Percentiles rank a stretch among this genome's conserved stretches.
Evolutionary conservation across 2,888 invertebrate genomes (phyloP).

Genomic region (Synanthedon andrenaeformis): DNA sequence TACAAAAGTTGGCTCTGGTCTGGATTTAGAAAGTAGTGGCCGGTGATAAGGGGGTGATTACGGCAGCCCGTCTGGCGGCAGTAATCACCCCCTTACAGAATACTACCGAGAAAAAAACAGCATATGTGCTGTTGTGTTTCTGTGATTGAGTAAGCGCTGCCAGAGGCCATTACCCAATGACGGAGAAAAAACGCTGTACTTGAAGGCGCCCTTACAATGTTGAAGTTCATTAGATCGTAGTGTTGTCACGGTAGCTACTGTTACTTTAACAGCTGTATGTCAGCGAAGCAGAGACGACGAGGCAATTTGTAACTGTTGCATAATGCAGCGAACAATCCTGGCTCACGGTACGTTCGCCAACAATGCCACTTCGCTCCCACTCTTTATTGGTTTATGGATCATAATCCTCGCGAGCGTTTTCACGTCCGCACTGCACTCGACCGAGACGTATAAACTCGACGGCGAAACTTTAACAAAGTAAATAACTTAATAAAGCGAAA

Average conservation of each 20-base stretch:
- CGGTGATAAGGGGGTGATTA: no score
- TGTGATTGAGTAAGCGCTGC: no score
- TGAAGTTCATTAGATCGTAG: no score
- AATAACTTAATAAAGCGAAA: not conserved
- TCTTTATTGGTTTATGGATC: not conserved
- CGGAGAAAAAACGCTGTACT: no score
- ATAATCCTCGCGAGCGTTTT: not conserved
- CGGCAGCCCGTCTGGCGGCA: no score
- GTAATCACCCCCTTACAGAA: no score
- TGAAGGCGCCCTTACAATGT: no score
- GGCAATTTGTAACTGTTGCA: constrained; percentile 23
- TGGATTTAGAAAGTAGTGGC: no score
- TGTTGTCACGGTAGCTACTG: not conserved
- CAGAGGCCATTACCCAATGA: no score
- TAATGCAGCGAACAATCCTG: constrained; percentile 13
- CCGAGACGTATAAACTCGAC: not conserved
- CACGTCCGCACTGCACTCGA: not conserved
- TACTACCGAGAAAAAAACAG: no score
- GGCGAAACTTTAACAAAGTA: not conserved
- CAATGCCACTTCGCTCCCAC: constrained; percentile 8
- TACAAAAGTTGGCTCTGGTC: no score
- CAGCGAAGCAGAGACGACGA: constrained; percentile 7
- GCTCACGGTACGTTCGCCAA: constrained; percentile 4
- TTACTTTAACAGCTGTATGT: not conserved
- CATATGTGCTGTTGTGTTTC: no score